These are phyloP conservation scores for Formica aserva DNA, from an alignment of 2,888 invertebrate genomes.

Conservation along the genomic window DNA sequence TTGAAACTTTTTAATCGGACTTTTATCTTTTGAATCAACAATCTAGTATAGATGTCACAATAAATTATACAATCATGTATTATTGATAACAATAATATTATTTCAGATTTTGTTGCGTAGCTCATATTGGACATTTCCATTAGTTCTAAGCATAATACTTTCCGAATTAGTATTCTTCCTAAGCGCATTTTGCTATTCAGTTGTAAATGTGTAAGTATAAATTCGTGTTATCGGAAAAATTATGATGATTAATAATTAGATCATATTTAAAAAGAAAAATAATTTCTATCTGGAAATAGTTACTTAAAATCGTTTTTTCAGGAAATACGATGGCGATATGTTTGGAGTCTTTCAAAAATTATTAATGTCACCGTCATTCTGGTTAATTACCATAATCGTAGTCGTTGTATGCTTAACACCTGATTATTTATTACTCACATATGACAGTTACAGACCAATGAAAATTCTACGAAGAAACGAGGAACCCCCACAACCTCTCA, in stretches of 20 bases:
- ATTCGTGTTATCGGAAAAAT: neutral
- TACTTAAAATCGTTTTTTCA: slow-evolving; percentile 68
- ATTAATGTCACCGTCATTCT: slow-evolving; percentile 88
- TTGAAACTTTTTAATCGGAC: neutral
- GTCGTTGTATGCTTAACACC: slow-evolving; percentile 87
- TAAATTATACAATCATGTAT: neutral
- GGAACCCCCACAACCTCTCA: slow-evolving; percentile 33
- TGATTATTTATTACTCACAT: slow-evolving; percentile 85
- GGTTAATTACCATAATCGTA: slow-evolving; percentile 87
- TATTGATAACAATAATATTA: neutral
- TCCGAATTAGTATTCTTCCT: slow-evolving; percentile 88
- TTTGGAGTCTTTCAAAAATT: slow-evolving; percentile 88
- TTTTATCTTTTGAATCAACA: neutral
- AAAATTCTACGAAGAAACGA: slow-evolving; percentile 71
- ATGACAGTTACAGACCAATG: slow-evolving; percentile 72
- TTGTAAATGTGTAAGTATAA: slow-evolving; percentile 88
- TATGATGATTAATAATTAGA: neutral
- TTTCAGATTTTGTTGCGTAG: slow-evolving; percentile 84
- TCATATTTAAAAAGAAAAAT: neutral
- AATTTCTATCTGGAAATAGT: neutral
- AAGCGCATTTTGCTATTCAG: slow-evolving; percentile 88
- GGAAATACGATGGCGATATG: slow-evolving; percentile 87
- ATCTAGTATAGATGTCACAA: neutral
- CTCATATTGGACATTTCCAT: slow-evolving; percentile 88
- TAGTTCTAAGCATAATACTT: slow-evolving; percentile 87